These are phyloP conservation scores for Ditula angustiorana DNA, from an alignment of 2,888 invertebrate species.

Conservation along the genomic window DNA sequence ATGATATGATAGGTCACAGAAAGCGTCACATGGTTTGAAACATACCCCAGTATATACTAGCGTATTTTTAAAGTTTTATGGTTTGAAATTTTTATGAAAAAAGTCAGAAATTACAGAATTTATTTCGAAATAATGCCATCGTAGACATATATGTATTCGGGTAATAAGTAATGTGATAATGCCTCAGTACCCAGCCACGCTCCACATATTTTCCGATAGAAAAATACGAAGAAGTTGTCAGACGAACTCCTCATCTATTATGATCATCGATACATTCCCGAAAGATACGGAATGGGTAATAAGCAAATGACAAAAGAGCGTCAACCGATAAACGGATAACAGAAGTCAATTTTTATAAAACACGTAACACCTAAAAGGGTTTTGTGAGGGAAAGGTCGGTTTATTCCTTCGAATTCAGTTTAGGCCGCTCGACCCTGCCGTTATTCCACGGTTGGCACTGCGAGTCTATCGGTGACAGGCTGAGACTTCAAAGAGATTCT, in stretches of 20 bases:
- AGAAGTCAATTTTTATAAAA: slow-evolving; percentile 34
- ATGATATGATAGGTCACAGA: too few relatives aligned
- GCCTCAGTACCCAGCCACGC: background rate
- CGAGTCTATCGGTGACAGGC: slow-evolving; percentile 49
- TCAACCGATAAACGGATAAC: slow-evolving; percentile 19
- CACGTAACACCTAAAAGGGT: slow-evolving; percentile 32
- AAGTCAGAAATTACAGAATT: background rate
- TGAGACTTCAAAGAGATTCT: slow-evolving; percentile 59
- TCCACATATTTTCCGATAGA: background rate
- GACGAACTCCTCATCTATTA: slow-evolving; percentile 14
- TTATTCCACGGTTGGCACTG: slow-evolving; percentile 50
- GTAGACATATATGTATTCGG: background rate
- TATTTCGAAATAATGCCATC: background rate
- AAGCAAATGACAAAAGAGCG: slow-evolving; percentile 17
- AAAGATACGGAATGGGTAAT: slow-evolving; percentile 8
- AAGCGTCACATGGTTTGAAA: too few relatives aligned
- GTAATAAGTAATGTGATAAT: slow-evolving; percentile 12
- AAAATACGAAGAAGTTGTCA: background rate
- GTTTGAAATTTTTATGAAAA: background rate
- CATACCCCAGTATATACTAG: too few relatives aligned
- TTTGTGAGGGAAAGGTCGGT: slow-evolving; percentile 53
- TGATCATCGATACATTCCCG: slow-evolving; percentile 4
- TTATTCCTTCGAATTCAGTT: slow-evolving; percentile 58
- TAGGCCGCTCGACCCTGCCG: slow-evolving; percentile 45
- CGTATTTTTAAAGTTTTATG: background rate